Evolutionary conservation across 2,888 invertebrate genomes (phyloP), one percentile per base, ranked within the genome.

Genomic region (Sarcophaga subvicina): DNA sequence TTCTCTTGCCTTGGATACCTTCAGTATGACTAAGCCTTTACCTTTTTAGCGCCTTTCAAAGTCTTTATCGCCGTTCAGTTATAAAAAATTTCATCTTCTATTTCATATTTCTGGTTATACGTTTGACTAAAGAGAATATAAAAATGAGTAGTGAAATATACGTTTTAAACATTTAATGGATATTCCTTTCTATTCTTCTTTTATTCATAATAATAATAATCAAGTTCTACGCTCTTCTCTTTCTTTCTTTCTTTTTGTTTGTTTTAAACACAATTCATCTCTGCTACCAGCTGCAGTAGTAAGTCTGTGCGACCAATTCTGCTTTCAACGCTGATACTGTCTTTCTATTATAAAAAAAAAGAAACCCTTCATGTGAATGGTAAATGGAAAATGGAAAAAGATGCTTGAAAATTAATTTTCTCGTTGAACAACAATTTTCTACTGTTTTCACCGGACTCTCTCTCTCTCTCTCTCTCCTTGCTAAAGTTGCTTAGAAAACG

Each of bases 121-220:
- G 8, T 37, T 37, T 37, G 2, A 2, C 8, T 37, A 37, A 37
- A 37, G 37, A 37, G 37, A 37, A 37, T 37, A 8, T 37, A 37
- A 37, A 37, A 37, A 37, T 37, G 0, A 37, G 37, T 10, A 37
- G 37, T 37, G 8, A 37, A 37, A 37, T 37, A 66, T 22, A 70
- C 70, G 62, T 37, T 49, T 83, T 79, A 64, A 84, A 64, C 66
- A 76, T 84, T 79, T 67, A 27, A 83, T 75, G 83, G 75, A 83
- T 79, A 79, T 72, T 45, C 49, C 64, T 83, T 75, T 67, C 59
- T 8, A 64, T 37, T 37, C 37, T 37, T 37, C 37, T 37, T 37
- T 37, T 37, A 37, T 37, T 37, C 8, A 37, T 10, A 37, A 37
- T 37, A 37, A 37, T 2, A 80, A 80, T 80, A 75, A 83, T 73